Evolutionary conservation across 2,113 vertebrate species (phyloP), one percentile per base, ranked within the genome.

Genomic region (Orthonyx spaldingii): DNA sequence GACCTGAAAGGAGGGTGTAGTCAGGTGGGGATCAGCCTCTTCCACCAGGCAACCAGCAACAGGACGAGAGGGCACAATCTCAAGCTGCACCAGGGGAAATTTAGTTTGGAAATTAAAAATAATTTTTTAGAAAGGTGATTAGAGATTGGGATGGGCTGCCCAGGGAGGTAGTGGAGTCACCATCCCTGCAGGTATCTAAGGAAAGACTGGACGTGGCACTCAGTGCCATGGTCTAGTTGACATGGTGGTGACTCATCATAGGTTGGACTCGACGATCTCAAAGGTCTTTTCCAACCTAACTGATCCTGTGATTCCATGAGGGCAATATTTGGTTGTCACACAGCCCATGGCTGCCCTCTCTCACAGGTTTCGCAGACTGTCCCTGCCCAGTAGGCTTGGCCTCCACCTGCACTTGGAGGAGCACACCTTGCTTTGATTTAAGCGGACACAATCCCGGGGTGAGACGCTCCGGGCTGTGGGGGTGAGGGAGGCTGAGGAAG

Each of bases 401-500:
- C 32, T 53, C 18, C 32, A 5, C 11, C 24, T 24, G 28, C 30
- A 1, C 27, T 32, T 5, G 13, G 33, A 35, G 46, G 37, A 55
- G 47, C 18, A 9, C 16, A 4, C 6, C 26, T 22, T 5, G 37
- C 55, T 55, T 17, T 4, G 14, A 6, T 21, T 18, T 33, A 39
- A 16, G 37, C 2, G 18, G 69, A 3, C 32, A 1, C 9, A 16
- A 11, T 1, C 5, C 5, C 6, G 3, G 11, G 53, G 10, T 3
- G 5, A 21, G 35, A 13, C 10, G 56, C 15, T 3, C 16, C 11
- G 55, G 24, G 27, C 66, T 1, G 26, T 0, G 11, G 24, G 14
- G 35, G 3, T 7, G 39, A 2, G 6, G 23, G 23, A 2, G 6
- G n/a, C 3, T 3, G 42, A n/a, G n/a, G n/a, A n/a, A n/a, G n/a